Conservation (phyloP, 2,888 invertebrate genomes). For the Lasioglossum figueresi region DNA sequence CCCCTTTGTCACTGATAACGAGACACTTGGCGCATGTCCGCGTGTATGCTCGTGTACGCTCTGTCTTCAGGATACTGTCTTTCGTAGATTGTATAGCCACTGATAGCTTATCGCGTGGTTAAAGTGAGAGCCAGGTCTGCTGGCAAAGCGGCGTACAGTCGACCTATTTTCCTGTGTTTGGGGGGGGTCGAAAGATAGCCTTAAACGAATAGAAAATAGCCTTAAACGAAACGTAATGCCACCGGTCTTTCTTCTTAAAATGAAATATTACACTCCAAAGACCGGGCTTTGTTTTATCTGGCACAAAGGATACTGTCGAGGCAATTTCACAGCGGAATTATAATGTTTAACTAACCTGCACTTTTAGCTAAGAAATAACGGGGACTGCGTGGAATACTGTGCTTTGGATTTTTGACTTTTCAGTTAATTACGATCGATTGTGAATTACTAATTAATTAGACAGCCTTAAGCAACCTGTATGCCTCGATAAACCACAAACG, state of each 20-base stretch:
- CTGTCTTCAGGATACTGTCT: slow-evolving; percentile 16
- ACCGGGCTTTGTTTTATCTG: neutral
- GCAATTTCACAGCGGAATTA: neutral
- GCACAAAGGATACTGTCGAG: neutral
- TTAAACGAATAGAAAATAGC: slow-evolving; percentile 45
- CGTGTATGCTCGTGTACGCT: slow-evolving; percentile 14
- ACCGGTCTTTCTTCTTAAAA: slow-evolving; percentile 1
- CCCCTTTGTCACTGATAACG: slow-evolving; percentile 30
- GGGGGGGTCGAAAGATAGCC: slow-evolving; percentile 44
- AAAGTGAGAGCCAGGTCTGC: slow-evolving; percentile 12
- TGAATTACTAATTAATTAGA: neutral
- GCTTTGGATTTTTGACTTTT: neutral
- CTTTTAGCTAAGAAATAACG: neutral
- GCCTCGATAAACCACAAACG: neutral
- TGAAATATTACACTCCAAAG: neutral
- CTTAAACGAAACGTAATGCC: slow-evolving; percentile 21
- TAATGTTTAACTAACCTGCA: neutral
- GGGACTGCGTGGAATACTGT: neutral
- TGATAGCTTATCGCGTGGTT: slow-evolving; percentile 57
- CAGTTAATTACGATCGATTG: neutral
- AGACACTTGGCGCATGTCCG: slow-evolving; percentile 24
- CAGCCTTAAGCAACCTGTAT: too few species aligned
- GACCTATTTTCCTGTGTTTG: slow-evolving; percentile 59
- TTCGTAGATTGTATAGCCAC: slow-evolving; percentile 40
- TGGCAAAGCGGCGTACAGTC: slow-evolving; percentile 22